Evolutionary conservation across 2,888 invertebrate species (phyloP).

Genomic region (Andrena minutula): DNA sequence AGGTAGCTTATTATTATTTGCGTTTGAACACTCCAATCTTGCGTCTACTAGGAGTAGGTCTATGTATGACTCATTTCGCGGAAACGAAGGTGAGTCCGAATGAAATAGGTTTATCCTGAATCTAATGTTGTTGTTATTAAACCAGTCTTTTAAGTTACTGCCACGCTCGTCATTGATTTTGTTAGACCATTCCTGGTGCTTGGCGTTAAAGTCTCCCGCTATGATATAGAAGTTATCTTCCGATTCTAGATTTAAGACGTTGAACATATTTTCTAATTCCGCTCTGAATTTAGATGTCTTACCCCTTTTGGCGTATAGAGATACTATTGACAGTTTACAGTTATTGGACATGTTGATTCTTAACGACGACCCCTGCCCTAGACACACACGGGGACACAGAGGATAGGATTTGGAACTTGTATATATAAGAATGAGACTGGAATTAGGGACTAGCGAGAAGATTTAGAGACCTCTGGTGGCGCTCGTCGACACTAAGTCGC

Average conservation of each 20-base stretch:
- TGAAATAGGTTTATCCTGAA: background rate
- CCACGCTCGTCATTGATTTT: constrained; percentile 3
- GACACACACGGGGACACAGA: no score
- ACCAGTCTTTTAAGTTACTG: background rate
- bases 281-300: background rate
- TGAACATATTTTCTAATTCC: background rate
- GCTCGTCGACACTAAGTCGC: no score
- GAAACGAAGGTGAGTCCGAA: background rate
- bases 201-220: constrained; percentile 9
- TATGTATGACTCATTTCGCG: background rate
- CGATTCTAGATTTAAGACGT: background rate
- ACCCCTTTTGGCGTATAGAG: background rate
- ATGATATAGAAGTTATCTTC: background rate
- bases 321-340: no score
- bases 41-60: background rate
- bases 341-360: no score
- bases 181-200: background rate
- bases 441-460: no score
- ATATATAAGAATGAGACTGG: no score
- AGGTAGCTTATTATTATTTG: background rate
- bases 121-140: constrained; percentile 6
- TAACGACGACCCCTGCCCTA: no score
- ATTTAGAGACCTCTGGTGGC: no score
- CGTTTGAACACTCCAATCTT: background rate
- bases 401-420: no score